Evolutionary conservation across 2,797 vertebrate species (phyloP).

Genomic region (Nothura maculosa): DNA sequence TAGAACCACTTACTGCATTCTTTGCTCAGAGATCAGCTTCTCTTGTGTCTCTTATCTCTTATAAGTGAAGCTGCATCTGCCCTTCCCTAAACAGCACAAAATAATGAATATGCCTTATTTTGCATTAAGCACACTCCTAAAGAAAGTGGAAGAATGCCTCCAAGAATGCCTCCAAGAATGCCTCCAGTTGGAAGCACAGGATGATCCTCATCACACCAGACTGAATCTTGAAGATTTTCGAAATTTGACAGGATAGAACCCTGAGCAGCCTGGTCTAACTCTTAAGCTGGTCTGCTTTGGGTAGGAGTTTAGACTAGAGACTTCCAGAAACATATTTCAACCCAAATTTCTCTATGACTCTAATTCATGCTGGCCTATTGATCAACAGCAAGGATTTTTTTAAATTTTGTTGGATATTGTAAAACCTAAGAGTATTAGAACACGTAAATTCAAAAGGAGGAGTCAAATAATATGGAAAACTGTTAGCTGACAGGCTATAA

Average conservation of each 20-base stretch:
- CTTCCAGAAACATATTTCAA: neutral
- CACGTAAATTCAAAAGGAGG: neutral
- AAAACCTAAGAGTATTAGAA: neutral
- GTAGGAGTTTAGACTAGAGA: neutral
- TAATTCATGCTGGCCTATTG: neutral
- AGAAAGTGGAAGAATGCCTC: neutral
- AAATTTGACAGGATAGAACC: neutral
- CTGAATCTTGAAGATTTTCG: neutral
- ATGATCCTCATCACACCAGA: neutral
- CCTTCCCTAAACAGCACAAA: neutral
- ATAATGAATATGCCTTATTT: neutral
- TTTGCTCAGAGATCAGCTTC: neutral
- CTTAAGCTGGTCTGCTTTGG: neutral
- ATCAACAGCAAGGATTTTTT: neutral
- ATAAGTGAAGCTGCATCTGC: neutral
- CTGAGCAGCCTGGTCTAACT: neutral
- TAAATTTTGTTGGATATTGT: neutral
- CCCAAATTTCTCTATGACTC: neutral
- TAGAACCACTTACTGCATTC: rapidly evolving
- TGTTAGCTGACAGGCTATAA: neutral
- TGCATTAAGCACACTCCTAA: neutral
- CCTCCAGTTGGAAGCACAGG: neutral
- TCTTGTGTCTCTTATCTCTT: neutral
- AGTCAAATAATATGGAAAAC: neutral
- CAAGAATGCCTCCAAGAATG: rapidly evolving